Evolutionary conservation across 2,888 invertebrate species (phyloP), one percentile per base, ranked within the genome.

Genomic region (Cyaniris semiargus): DNA sequence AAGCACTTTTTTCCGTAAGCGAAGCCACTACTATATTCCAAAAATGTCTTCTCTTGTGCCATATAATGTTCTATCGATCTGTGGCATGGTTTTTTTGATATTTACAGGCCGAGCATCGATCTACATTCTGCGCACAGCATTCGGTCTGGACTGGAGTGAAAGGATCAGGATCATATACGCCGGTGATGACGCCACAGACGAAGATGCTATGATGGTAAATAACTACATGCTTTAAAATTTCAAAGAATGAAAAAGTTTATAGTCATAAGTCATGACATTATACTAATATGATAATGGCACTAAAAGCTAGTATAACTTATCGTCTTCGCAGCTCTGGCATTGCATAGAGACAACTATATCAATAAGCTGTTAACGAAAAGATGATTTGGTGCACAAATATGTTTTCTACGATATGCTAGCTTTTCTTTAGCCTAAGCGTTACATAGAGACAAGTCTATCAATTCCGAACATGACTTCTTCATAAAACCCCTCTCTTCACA

Each of bases 81-180:
- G 44, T 53, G 53, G 18, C 18, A 70, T 60, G 38, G 13, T 74
- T 23, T 34, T 48, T 34, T 60, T n/a, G 3, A 27, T 31, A 27
- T 66, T 48, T 72, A 21, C 83, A 94, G 95, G 96, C 81, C 96
- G 98, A 66, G 98, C 98, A 13, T 97, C 97, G 0, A 97, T 98
- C 86, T 98, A 98, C 87, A 98, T 98, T 83, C 89, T 98, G 79
- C 95, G 98, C 79, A 98, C 98, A 3, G 97, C 98, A 0, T 98
- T 98, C 85, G 98, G 98, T 1, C 95, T 98, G 27, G 98, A 98
- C 88, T 98, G 98, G 98, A 97, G 97, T 85, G 98, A 98, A 86
- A 95, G 98, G 79, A 97, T 98, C 83, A 95, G 97, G 84, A 97
- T 98, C 81, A 97, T 98, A 83, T 98, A 98, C 85, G 98, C 96